These are phyloP conservation scores for Chamaea fasciata DNA, from an alignment of 2,113 vertebrate species.

Conservation along the genomic window DNA sequence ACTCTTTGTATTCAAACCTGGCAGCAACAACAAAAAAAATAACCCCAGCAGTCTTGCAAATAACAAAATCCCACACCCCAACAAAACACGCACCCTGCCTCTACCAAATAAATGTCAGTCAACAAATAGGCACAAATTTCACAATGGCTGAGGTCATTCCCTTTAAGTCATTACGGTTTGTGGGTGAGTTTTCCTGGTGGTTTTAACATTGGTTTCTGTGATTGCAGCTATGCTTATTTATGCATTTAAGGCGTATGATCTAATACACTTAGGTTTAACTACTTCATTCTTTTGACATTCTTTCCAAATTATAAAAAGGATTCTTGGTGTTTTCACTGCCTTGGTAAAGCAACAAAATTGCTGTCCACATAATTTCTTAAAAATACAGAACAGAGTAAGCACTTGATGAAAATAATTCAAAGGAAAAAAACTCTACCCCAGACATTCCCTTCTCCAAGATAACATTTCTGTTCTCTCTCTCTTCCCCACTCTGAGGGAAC, in stretches of 20 bases:
- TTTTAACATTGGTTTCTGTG: constrained; percentile 70
- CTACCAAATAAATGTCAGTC: constrained; percentile 49
- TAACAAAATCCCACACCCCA: constrained; percentile 25
- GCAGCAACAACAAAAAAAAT: neutral
- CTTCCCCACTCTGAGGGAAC: neutral
- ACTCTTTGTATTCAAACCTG: neutral
- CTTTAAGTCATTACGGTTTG: constrained; percentile 43
- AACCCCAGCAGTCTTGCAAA: neutral
- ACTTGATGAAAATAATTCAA: constrained; percentile 51
- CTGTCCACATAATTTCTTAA: constrained; percentile 70
- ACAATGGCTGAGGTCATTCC: constrained; percentile 66
- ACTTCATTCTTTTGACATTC: constrained; percentile 72
- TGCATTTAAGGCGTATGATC: constrained; percentile 72
- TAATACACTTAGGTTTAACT: constrained; percentile 75
- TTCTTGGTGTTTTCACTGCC: constrained; percentile 76
- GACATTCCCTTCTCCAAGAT: neutral
- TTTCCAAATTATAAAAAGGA: constrained; percentile 77
- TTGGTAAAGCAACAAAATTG: constrained; percentile 75
- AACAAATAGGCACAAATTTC: constrained; percentile 63
- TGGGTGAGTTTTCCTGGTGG: constrained; percentile 59
- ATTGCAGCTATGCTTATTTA: constrained; percentile 72
- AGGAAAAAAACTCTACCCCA: neutral
- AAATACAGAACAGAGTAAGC: constrained; percentile 52
- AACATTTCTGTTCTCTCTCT: neutral
- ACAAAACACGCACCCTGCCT: neutral